Conservation (phyloP, 2,797 vertebrate species). For the Anas acuta region DNA sequence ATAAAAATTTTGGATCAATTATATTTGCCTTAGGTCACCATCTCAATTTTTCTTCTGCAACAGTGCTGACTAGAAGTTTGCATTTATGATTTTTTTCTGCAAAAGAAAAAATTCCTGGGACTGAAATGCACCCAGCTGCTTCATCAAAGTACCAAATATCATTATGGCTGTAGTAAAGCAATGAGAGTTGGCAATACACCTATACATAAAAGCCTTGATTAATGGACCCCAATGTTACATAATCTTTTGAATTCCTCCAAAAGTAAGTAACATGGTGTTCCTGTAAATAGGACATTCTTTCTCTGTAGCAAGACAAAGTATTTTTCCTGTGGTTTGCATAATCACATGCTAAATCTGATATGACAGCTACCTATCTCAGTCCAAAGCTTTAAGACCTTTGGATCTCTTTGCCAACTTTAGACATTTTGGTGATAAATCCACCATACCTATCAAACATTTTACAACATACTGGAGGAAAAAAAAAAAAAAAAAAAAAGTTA, state of each 20-base stretch:
- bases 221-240: not conserved
- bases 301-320: not conserved
- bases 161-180: not conserved
- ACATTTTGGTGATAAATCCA: conserved; percentile 44
- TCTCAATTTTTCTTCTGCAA: not conserved
- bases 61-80: not conserved
- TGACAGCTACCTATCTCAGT: conserved; percentile 35
- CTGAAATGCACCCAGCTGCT: not conserved
- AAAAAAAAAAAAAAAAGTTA: not conserved
- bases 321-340: conserved; percentile 27
- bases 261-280: not conserved
- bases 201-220: not conserved
- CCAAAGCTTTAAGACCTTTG: conserved; percentile 6
- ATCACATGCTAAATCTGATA: conserved; percentile 56
- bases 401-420: conserved; percentile 10
- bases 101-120: not conserved
- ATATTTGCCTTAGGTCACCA: not conserved
- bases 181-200: not conserved
- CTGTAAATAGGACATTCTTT: not conserved
- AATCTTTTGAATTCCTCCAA: not conserved
- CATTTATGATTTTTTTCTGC: not conserved
- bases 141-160: not conserved
- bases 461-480: not conserved
- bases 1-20: not conserved
- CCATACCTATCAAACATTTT: not conserved